phyloP scores from a whole-genome alignment of 2,797 vertebrate genomes.

The Myiothlypis chrysogaster region DNA sequence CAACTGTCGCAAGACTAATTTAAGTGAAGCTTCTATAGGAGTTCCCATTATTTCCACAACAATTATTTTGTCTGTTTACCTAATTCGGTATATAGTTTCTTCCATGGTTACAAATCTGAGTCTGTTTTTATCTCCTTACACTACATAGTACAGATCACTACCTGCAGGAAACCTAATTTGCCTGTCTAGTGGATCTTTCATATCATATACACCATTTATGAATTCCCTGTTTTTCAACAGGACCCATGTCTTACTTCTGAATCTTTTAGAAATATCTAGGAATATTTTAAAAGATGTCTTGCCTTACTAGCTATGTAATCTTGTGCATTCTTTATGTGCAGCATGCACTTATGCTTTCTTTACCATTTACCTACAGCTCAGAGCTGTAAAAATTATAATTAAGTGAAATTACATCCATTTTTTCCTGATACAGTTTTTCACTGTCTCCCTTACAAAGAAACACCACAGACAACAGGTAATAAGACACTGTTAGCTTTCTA shows the following conservation, averaged over 20 bases:
- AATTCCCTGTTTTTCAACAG: neutral
- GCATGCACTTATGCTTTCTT: neutral
- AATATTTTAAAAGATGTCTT: neutral
- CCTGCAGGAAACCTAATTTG: neutral
- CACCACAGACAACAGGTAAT: neutral
- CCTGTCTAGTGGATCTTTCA: neutral
- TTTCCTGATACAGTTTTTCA: neutral
- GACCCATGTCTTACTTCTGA: neutral
- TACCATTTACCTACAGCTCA: neutral
- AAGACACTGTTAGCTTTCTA: neutral
- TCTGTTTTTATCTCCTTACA: neutral
- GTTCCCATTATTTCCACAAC: neutral
- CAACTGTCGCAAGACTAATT: neutral
- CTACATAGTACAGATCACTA: neutral
- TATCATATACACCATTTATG: neutral
- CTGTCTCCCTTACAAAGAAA: neutral
- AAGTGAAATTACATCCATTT: neutral
- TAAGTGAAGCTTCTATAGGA: neutral
- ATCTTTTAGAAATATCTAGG: neutral
- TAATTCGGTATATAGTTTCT: neutral
- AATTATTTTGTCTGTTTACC: neutral
- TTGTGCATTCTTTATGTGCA: neutral
- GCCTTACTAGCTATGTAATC: neutral
- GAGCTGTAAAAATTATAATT: neutral
- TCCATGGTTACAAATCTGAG: neutral